A percentile compares a stretch with the other conserved stretches of the same genome.
phyloP scores from a whole-genome alignment of 2,113 vertebrate species.

The Passer domesticus region DNA sequence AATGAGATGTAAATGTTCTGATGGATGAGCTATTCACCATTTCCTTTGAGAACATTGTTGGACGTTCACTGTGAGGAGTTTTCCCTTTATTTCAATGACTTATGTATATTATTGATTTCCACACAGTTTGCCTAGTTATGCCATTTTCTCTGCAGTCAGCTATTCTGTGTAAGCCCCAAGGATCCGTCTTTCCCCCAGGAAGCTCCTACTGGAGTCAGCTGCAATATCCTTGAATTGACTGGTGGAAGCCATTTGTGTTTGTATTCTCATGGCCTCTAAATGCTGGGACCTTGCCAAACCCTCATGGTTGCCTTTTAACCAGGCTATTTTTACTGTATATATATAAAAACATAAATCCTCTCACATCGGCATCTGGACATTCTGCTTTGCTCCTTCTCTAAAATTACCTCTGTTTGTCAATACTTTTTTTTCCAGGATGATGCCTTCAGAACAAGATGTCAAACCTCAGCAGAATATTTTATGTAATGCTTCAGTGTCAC shows the following conservation, averaged over 20 bases:
- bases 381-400: background rate
- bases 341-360: background rate
- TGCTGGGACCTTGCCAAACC: background rate
- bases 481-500: background rate
- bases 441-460: background rate
- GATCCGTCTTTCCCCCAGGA: background rate
- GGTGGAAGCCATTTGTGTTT: background rate
- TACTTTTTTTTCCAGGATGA: background rate
- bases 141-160: background rate
- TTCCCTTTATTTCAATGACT: background rate
- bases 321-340: background rate
- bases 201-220: background rate
- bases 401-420: slow-evolving; percentile 14
- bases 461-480: slow-evolving; percentile 14
- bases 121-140: background rate
- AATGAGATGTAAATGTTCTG: slow-evolving; percentile 8
- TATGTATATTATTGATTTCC: slow-evolving; percentile 8
- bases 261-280: background rate
- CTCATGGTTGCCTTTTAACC: background rate
- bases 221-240: background rate
- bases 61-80: background rate
- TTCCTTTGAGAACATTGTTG: background rate
- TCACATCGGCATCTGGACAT: background rate
- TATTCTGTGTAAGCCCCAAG: background rate
- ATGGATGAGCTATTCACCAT: background rate